Conservation (phyloP, 2,797 vertebrate species). For the Clamator glandarius region DNA sequence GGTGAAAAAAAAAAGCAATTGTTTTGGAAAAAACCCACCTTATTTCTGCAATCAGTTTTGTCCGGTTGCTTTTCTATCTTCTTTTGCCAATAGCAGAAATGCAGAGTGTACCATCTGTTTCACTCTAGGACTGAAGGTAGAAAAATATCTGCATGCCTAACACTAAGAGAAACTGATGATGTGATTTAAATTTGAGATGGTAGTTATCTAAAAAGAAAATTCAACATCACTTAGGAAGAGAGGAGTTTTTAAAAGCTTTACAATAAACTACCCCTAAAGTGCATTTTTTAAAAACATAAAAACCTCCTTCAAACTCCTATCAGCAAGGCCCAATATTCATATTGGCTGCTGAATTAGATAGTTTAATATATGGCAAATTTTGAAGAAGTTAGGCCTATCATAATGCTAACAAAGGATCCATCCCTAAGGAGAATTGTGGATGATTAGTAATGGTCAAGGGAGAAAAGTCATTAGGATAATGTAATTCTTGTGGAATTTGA, state of each 20-base stretch:
- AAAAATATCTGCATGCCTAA: not conserved
- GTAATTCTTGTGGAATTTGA: not conserved
- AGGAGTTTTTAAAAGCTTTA: not conserved
- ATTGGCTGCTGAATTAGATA: not conserved
- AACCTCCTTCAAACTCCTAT: not conserved
- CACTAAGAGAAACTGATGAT: not conserved
- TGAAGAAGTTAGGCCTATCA: not conserved
- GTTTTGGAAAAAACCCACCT: not conserved
- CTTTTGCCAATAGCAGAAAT: not conserved
- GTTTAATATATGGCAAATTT: not conserved
- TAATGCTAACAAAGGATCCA: not conserved
- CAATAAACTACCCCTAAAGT: not conserved
- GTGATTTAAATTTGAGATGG: not conserved
- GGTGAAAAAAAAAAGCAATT: not conserved
- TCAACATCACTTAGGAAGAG: not conserved
- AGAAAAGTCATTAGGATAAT: slow-evolving; percentile 21
- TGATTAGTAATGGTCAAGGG: not conserved
- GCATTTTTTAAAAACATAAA: not conserved
- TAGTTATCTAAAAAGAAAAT: not conserved
- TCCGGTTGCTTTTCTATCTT: not conserved
- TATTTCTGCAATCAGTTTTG: not conserved
- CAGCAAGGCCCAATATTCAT: not conserved
- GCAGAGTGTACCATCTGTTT: not conserved
- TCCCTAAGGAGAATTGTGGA: not conserved
- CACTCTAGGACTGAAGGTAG: not conserved